Evolutionary conservation across 2,797 vertebrate species (phyloP).

Genomic region (Myioborus melanocephalus): DNA sequence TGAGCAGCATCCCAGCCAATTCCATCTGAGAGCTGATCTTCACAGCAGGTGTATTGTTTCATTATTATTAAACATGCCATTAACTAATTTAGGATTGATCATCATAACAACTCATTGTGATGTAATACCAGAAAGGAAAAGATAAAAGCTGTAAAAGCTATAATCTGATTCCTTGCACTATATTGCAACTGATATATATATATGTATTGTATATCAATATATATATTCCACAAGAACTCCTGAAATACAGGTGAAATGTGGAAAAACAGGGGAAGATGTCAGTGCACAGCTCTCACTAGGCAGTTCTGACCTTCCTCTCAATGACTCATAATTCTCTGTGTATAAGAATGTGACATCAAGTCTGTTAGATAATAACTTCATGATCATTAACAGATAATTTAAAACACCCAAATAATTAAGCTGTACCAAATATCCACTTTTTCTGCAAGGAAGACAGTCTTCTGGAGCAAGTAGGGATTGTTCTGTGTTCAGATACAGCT

Average conservation of each 20-base stretch:
- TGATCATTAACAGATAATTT: background rate
- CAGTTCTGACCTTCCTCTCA: background rate
- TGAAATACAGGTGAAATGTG: background rate
- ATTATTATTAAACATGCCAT: background rate
- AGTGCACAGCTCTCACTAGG: background rate
- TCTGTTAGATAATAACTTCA: background rate
- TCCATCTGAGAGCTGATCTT: constrained; percentile 47
- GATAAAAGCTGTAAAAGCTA: background rate
- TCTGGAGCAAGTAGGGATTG: background rate
- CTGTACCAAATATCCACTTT: background rate
- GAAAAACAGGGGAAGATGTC: background rate
- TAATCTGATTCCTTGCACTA: background rate
- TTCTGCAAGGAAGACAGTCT: background rate
- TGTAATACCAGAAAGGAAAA: background rate
- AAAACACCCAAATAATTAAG: background rate
- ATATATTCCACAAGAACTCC: background rate
- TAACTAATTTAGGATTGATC: background rate
- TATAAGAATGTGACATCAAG: background rate
- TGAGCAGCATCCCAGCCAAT: background rate
- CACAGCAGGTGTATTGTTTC: background rate
- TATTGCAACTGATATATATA: background rate
- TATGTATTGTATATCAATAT: background rate
- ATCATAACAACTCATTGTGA: background rate
- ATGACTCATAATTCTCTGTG: background rate
- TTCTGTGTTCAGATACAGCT: background rate